Conservation (phyloP, 2,888 invertebrate species). For the Nemotelus pantherinus region DNA sequence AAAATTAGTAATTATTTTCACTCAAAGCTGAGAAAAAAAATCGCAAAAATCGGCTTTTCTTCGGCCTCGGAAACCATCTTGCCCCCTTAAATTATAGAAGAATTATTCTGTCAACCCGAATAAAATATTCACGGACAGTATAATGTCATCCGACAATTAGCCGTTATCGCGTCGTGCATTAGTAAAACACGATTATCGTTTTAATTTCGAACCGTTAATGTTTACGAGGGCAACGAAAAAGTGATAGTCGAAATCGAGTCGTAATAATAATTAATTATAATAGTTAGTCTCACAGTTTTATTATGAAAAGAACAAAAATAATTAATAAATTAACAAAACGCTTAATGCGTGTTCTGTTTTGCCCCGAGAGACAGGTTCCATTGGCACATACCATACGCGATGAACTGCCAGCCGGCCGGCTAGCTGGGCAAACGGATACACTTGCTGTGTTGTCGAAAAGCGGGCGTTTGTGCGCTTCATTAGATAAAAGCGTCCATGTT, state of each 20-base stretch:
- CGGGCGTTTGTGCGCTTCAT: constrained; percentile 15
- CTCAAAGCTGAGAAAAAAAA: too few relatives aligned
- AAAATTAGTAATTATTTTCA: too few relatives aligned
- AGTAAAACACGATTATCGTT: constrained; percentile 35
- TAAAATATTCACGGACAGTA: neutral
- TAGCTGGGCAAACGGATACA: neutral
- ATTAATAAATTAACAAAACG: constrained; percentile 39
- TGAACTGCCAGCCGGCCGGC: neutral
- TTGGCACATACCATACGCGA: neutral
- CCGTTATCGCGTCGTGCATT: constrained; percentile 8
- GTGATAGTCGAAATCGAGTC: constrained; percentile 14
- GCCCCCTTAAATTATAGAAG: neutral
- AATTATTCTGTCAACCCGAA: neutral
- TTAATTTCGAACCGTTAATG: constrained; percentile 26
- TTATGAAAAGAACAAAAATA: constrained; percentile 12
- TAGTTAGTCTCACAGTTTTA: constrained; percentile 36
- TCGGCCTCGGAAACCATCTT: too few relatives aligned
- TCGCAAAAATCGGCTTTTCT: too few relatives aligned
- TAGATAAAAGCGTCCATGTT: constrained; percentile 17
- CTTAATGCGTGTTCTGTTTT: neutral
- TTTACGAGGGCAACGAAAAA: neutral
- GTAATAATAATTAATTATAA: constrained; percentile 39
- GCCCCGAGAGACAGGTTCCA: neutral
- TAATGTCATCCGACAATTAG: constrained; percentile 23
- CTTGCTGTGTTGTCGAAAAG: neutral